Percentiles rank a stretch among this genome's conserved stretches.
Conservation (phyloP, 2,797 vertebrate genomes). For the Ibycter americanus region DNA sequence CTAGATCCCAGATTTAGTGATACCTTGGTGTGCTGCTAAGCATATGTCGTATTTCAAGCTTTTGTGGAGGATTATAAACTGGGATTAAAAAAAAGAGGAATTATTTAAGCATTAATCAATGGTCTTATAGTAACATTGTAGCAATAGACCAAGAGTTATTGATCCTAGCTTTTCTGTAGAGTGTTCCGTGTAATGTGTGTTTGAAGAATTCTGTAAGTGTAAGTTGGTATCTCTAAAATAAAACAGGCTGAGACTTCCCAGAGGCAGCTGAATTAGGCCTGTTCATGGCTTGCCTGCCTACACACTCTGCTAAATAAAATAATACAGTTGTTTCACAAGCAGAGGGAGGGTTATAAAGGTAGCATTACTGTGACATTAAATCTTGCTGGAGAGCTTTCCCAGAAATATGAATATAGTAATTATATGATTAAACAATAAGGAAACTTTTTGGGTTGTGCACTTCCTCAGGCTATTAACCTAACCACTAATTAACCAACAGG, state of each 20-base stretch:
- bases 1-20: background rate
- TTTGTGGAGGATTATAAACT: background rate
- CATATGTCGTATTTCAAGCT: background rate
- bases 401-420: constrained; percentile 49
- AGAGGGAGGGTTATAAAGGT: background rate
- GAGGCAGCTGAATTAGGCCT: background rate
- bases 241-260: background rate
- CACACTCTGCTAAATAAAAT: background rate
- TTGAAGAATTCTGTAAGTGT: background rate
- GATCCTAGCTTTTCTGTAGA: background rate
- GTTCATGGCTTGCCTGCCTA: background rate
- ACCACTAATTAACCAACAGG: constrained; percentile 56
- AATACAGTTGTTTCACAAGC: constrained; percentile 1
- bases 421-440: constrained; percentile 48
- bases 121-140: background rate
- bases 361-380: constrained; percentile 32
- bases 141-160: background rate
- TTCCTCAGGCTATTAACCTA: constrained; percentile 55
- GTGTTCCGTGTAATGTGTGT: background rate
- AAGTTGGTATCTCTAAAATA: background rate
- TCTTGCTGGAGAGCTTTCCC: constrained; percentile 33
- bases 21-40: background rate
- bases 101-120: background rate
- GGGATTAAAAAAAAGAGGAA: background rate
- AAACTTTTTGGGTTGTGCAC: constrained; percentile 44